Evolutionary conservation across 2,113 vertebrate genomes (phyloP).

Genomic region (Gallinago paraguaiae): DNA sequence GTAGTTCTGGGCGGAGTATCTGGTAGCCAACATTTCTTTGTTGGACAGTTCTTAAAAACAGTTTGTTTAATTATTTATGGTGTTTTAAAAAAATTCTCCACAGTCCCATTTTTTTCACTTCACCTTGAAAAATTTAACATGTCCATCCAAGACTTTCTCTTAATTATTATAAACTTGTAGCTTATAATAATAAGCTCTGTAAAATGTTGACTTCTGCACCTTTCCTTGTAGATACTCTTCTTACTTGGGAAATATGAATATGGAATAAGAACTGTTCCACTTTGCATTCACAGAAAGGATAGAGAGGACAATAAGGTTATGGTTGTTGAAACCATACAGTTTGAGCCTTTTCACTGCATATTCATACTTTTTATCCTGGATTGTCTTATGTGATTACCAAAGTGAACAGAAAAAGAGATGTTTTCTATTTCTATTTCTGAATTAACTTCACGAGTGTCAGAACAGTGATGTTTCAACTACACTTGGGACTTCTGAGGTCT

Average conservation of each 20-base stretch:
- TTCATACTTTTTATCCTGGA: background rate
- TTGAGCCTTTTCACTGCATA: background rate
- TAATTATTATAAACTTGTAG: background rate
- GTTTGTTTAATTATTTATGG: background rate
- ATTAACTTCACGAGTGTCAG: too few species aligned
- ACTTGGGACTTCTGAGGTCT: too few species aligned
- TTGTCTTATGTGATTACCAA: too few species aligned
- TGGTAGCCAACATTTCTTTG: background rate
- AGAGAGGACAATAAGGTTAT: background rate
- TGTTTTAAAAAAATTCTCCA: background rate
- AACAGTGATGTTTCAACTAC: too few species aligned
- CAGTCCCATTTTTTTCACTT: background rate
- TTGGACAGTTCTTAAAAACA: background rate
- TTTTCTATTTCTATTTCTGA: too few species aligned
- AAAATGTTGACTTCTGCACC: background rate
- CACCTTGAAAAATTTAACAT: background rate
- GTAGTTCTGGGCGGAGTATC: background rate
- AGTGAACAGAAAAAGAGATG: too few species aligned
- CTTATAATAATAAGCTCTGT: background rate
- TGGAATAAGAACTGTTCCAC: background rate
- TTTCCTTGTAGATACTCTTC: background rate
- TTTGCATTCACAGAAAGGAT: background rate
- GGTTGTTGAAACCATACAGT: background rate
- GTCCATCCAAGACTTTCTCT: background rate
- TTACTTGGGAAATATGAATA: background rate